Evolutionary conservation across 2,797 vertebrate species (phyloP), one percentile per base, ranked within the genome.

Genomic region (Schizothorax lantsangensis): DNA sequence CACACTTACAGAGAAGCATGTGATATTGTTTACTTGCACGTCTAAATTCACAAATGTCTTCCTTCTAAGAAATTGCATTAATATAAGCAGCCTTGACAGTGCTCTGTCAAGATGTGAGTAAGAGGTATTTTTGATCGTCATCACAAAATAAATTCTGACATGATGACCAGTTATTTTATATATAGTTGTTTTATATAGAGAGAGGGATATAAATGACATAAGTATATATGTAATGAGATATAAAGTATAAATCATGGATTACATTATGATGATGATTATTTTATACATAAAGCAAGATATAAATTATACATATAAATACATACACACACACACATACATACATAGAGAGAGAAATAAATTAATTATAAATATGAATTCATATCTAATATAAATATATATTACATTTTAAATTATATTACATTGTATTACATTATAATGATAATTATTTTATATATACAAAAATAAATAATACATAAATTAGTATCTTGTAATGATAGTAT

Each of bases 1-100:
- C 77, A 87, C 21, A 52, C 80, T 83, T 62, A 57, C 59, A 57
- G 33, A 78, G 36, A 59, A 47, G 26, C 45, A 71, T 69, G 33
- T 81, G 49, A 66, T 33, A 23, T 49, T n/a, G 30, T 30, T 45
- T 62, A 11, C 11, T 2, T 19, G 59, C 4, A 40, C 11, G 1
- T 69, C 47, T 73, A 52, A 74, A 43, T 82, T 81, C 23, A 5
- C 47, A 33, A 6, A 49, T 59, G 9, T 26, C 49, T 85, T 71
- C 49, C 52, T 52, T 40, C 21, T 49, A 49, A 66, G 17, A 64
- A 47, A 47, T 52, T 5, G 3, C 30, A 36, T 52, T 45, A 3
- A 38, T 84, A 7, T 4, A 9, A n/a, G 9, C 43, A 26, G 30
- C 3, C 52, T 83, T 62, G 11, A 19, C 7, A 23, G n/a, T 43